Evolutionary conservation across 2,888 invertebrate species (phyloP).

Genomic region (Cacoxenus indagator): DNA sequence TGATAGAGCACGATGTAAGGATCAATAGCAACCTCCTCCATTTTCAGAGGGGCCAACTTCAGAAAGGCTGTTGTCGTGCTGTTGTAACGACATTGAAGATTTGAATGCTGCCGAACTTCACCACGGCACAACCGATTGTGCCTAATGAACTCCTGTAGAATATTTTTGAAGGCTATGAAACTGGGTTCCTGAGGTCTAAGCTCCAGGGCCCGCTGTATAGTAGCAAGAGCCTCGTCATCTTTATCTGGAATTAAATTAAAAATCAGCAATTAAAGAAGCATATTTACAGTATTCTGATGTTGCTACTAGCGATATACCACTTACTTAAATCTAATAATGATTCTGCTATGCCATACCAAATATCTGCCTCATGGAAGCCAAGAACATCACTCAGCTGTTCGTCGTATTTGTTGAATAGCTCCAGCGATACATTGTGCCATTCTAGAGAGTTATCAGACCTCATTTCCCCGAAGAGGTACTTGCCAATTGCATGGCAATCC

Average conservation of each 20-base stretch:
- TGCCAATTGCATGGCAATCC: constrained; percentile 47
- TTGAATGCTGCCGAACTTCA: constrained; percentile 32
- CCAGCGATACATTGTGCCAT: constrained; percentile 44
- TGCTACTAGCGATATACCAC: neutral
- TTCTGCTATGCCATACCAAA: neutral
- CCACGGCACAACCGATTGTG: constrained; percentile 47
- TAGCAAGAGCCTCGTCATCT: neutral
- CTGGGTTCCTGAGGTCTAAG: neutral
- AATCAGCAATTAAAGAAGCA: neutral
- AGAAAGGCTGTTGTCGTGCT: constrained; percentile 44
- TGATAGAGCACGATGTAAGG: constrained; percentile 49
- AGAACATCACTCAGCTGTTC: neutral
- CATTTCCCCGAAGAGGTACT: constrained; percentile 31
- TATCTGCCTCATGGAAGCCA: neutral
- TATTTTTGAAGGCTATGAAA: neutral
- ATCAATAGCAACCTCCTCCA: constrained; percentile 44
- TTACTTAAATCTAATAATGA: neutral
- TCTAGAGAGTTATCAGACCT: constrained; percentile 31
- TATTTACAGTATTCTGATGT: neutral
- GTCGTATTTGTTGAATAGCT: neutral
- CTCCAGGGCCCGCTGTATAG: neutral
- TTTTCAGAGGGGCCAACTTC: constrained; percentile 52
- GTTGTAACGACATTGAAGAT: constrained; percentile 41
- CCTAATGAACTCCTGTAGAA: neutral
- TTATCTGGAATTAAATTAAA: neutral